Percentiles rank a stretch among this genome's conserved stretches.
Conservation (phyloP, 2,113 vertebrate genomes). For the human (Homo sapiens) region DNA sequence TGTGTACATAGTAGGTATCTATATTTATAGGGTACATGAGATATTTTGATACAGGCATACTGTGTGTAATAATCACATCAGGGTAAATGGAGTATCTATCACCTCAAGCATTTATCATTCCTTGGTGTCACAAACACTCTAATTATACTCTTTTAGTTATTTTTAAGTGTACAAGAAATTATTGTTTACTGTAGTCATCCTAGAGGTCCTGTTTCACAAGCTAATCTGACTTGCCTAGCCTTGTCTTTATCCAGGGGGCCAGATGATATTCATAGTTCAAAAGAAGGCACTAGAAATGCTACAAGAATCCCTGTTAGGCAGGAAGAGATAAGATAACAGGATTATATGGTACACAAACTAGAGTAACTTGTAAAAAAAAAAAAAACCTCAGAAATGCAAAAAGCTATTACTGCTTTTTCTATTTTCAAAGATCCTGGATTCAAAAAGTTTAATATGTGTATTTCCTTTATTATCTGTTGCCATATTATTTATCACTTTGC, state of each 20-base stretch:
- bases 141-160: no score
- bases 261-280: slow-evolving; percentile 41
- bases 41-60: no score
- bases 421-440: slow-evolving; percentile 17
- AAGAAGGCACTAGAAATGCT: slow-evolving; percentile 29
- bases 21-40: no score
- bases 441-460: neutral
- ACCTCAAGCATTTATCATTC: no score
- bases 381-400: slow-evolving; percentile 51
- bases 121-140: no score
- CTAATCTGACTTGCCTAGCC: neutral
- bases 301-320: neutral
- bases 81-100: no score
- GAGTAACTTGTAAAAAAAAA: neutral
- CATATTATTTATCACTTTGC: slow-evolving; percentile 7
- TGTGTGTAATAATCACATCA: no score
- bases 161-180: no score
- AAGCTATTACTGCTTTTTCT: neutral
- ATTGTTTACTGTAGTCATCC: no score
- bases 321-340: slow-evolving; percentile 48
- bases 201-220: slow-evolving; percentile 35
- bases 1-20: no score
- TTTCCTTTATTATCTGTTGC: slow-evolving; percentile 37
- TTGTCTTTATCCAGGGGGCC: slow-evolving; percentile 34
- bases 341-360: neutral